phyloP scores from a whole-genome alignment of 1,140 invertebrate genomes.

The Babylonia areolata region DNA sequence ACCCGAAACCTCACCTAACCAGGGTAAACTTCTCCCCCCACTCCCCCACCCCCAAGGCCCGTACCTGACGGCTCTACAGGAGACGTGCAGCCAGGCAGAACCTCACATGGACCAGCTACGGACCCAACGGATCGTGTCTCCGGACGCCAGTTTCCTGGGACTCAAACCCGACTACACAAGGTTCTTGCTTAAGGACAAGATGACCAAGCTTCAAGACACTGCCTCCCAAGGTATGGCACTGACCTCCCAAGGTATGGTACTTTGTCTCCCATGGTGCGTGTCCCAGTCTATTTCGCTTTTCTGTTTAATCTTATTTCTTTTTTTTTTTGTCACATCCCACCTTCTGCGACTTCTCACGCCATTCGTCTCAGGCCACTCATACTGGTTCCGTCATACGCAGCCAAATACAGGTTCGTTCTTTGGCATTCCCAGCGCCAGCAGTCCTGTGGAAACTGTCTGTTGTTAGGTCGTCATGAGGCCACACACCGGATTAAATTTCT shows the following conservation, averaged over 20 bases:
- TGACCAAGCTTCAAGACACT: neutral
- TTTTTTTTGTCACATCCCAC: neutral
- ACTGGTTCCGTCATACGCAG: neutral
- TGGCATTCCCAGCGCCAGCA: too few species aligned
- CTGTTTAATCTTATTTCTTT: too few species aligned
- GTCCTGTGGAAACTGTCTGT: neutral
- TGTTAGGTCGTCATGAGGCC: neutral
- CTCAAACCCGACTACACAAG: neutral
- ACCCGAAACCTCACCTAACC: too few species aligned
- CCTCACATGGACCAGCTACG: neutral
- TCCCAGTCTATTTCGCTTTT: too few species aligned
- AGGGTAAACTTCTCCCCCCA: too few species aligned
- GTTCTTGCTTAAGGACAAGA: constrained; percentile 6
- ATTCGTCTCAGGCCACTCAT: neutral
- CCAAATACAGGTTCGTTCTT: too few species aligned
- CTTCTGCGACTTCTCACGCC: neutral
- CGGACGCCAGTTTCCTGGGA: neutral
- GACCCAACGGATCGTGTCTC: neutral
- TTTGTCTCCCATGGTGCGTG: too few species aligned
- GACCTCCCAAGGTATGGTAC: too few species aligned
- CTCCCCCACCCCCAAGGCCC: neutral
- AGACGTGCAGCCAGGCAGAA: constrained; percentile 5
- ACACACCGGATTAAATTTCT: too few species aligned
- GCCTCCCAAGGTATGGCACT: constrained; percentile 8
- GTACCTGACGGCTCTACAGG: neutral